Evolutionary conservation across 2,888 invertebrate genomes (phyloP).

Genomic region (Shargacucullia verbasci): DNA sequence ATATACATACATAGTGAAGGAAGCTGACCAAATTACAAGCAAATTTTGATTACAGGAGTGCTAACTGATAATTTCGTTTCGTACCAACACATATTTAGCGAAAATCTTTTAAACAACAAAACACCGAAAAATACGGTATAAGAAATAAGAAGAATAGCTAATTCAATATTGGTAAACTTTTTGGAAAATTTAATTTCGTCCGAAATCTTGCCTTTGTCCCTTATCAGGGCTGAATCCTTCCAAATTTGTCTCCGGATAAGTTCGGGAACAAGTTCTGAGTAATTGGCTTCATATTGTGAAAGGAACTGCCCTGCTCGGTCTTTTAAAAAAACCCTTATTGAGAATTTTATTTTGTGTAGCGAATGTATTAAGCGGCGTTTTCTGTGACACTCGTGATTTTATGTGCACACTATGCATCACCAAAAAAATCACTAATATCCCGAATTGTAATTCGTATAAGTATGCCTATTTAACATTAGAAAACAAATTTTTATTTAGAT

Average conservation of each 20-base stretch:
- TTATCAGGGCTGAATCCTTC: slow-evolving; percentile 40
- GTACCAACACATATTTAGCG: neutral
- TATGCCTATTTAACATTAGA: too few species aligned
- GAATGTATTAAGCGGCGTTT: neutral
- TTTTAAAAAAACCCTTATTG: slow-evolving; percentile 25
- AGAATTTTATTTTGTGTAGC: slow-evolving; percentile 32
- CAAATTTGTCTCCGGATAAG: slow-evolving; percentile 42
- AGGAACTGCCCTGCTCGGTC: slow-evolving; percentile 20
- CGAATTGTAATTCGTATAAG: too few species aligned
- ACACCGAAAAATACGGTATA: slow-evolving; percentile 6
- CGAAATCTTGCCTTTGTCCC: slow-evolving; percentile 44
- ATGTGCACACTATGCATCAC: neutral
- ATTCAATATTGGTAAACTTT: slow-evolving; percentile 47
- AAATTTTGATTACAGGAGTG: too few species aligned
- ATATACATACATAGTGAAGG: too few species aligned
- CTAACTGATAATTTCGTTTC: neutral
- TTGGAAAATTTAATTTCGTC: slow-evolving; percentile 52
- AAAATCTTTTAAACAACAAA: slow-evolving; percentile 3
- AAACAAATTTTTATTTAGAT: too few species aligned
- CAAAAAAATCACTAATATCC: too few species aligned
- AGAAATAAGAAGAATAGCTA: slow-evolving; percentile 21
- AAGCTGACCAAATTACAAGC: too few species aligned
- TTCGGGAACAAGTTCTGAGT: slow-evolving; percentile 53
- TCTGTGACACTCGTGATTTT: neutral
- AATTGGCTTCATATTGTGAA: slow-evolving; percentile 51